Evolutionary conservation across 1,140 invertebrate species (phyloP).

Genomic region (Sinella curviseta): DNA sequence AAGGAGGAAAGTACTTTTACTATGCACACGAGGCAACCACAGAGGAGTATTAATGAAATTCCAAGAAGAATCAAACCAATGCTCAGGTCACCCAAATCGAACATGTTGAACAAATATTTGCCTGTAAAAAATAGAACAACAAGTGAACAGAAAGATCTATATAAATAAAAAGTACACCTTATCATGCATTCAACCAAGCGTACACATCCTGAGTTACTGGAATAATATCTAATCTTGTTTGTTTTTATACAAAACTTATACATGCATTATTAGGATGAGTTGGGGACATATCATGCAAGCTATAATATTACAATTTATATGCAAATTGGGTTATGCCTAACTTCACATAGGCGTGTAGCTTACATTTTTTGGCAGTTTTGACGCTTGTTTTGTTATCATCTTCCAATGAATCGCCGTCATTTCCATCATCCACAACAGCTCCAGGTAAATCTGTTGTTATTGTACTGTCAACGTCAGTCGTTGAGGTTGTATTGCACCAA

Average conservation of each 20-base stretch:
- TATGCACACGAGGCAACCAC: slow-evolving; percentile 60
- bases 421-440: background rate
- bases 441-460: background rate
- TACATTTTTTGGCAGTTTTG: slow-evolving; percentile 27
- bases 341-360: background rate
- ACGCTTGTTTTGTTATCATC: slow-evolving; percentile 8
- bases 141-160: background rate
- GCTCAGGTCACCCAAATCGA: slow-evolving; percentile 48
- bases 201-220: too few relatives aligned
- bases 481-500: slow-evolving; percentile 45
- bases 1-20: slow-evolving; percentile 62
- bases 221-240: too few relatives aligned
- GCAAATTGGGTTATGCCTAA: background rate
- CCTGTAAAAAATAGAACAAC: slow-evolving; percentile 46
- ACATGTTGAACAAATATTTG: slow-evolving; percentile 51
- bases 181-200: too few relatives aligned
- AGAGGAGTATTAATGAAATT: slow-evolving; percentile 59
- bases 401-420: background rate
- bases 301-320: slow-evolving; percentile 1
- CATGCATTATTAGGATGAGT: too few relatives aligned
- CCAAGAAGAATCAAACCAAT: slow-evolving; percentile 53
- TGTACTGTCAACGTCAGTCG: background rate
- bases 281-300: background rate
- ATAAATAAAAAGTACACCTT: too few relatives aligned
- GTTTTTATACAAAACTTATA: too few relatives aligned